phyloP scores from a whole-genome alignment of 2,113 vertebrate genomes.

The Otis tarda region DNA sequence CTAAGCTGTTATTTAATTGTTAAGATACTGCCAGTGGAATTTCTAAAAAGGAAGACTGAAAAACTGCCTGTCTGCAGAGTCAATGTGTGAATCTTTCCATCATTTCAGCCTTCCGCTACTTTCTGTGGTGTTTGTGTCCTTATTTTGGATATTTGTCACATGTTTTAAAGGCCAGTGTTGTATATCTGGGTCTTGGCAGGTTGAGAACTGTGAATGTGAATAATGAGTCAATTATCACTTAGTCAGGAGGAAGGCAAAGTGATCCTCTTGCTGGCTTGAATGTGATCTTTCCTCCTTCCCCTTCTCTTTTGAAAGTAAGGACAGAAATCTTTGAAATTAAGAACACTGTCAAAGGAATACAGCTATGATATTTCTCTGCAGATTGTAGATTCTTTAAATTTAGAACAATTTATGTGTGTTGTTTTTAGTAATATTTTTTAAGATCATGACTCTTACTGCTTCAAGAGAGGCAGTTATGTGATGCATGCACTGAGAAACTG shows the following conservation, averaged over 20 bases:
- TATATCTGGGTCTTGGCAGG: constrained; percentile 44
- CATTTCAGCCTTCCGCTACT: background rate
- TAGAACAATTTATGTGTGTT: constrained; percentile 25
- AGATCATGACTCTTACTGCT: background rate
- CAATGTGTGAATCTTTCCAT: background rate
- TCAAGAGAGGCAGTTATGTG: constrained; percentile 3
- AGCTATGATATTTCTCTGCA: constrained; percentile 7
- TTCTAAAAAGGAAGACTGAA: background rate
- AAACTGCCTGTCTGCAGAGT: background rate
- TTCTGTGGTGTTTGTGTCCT: constrained; percentile 14
- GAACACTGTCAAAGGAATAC: constrained; percentile 32
- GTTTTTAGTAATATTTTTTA: constrained; percentile 51
- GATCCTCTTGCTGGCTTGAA: constrained; percentile 36
- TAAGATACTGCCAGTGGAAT: constrained; percentile 20
- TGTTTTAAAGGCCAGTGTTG: background rate
- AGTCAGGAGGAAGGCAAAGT: constrained; percentile 31
- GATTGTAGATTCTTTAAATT: constrained; percentile 43
- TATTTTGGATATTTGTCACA: constrained; percentile 36
- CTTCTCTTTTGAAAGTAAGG: constrained; percentile 44
- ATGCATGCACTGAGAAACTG: background rate
- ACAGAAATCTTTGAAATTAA: constrained; percentile 55
- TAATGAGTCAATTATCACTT: constrained; percentile 70
- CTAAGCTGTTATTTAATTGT: constrained; percentile 1
- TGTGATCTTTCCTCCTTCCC: constrained; percentile 10
- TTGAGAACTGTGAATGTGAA: constrained; percentile 63